Percentiles rank a stretch among this genome's conserved stretches.
Evolutionary conservation across 2,888 invertebrate species (phyloP).

Genomic region (Lissocephala sabroskyi): DNA sequence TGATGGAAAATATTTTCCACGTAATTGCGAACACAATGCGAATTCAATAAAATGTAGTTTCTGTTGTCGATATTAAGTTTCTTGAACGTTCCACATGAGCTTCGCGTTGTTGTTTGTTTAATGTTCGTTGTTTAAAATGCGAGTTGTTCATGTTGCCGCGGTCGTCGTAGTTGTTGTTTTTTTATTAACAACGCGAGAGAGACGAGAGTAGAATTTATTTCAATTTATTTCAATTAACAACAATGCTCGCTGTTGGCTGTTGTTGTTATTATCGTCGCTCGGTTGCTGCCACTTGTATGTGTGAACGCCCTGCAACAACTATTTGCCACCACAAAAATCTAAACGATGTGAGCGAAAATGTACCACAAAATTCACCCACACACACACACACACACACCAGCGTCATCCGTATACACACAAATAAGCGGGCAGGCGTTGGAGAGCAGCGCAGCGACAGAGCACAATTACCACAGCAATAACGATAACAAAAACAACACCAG

Average conservation of each 20-base stretch:
- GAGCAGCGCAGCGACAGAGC: constrained; percentile 26
- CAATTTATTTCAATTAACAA: constrained; percentile 72
- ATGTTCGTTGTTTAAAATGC: constrained; percentile 23
- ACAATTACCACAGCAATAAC: constrained; percentile 4
- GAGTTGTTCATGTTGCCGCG: constrained; percentile 11
- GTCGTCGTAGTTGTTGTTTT: constrained; percentile 25
- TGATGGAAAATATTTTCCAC: neutral
- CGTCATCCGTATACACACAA: constrained; percentile 14
- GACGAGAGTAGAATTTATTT: constrained; percentile 67
- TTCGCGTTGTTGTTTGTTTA: constrained; percentile 2
- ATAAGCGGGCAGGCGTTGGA: constrained; percentile 44
- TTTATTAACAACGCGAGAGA: too few relatives aligned
- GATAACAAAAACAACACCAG: constrained; percentile 9
- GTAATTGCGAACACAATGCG: neutral
- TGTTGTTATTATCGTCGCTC: constrained; percentile 11
- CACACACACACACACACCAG: constrained; percentile 13
- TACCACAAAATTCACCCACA: constrained; percentile 42
- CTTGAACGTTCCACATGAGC: neutral
- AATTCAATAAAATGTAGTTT: too few relatives aligned
- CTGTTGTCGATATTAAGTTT: constrained; percentile 1
- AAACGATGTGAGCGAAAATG: constrained; percentile 51
- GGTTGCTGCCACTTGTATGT: constrained; percentile 41
- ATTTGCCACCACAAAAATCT: constrained; percentile 61
- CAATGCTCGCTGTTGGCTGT: constrained; percentile 24
- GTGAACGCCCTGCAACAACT: constrained; percentile 67